phyloP scores from a whole-genome alignment of 2,888 invertebrate genomes.

The Epsilonema sp. region DNA sequence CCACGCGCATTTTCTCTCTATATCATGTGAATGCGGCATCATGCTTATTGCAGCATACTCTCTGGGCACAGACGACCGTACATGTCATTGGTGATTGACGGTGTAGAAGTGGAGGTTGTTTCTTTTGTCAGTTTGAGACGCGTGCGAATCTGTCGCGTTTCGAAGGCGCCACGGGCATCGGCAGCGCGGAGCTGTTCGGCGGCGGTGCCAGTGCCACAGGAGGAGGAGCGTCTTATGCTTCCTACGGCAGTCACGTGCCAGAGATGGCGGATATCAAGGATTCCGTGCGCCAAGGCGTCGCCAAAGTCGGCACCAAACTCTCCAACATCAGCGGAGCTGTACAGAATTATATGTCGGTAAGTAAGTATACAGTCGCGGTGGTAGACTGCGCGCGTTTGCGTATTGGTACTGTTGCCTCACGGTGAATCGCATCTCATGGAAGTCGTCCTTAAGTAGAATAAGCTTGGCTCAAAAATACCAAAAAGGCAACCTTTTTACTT shows the following conservation, averaged over 20 bases:
- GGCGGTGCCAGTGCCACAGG: conserved; percentile 25
- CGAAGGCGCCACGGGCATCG: conserved; percentile 81
- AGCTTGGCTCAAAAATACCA: too few species aligned
- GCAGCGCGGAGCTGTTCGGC: conserved; percentile 85
- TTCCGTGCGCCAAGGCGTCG: conserved; percentile 84
- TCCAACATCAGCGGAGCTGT: conserved; percentile 46
- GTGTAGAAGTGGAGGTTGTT: not conserved
- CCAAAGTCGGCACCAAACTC: conserved; percentile 85
- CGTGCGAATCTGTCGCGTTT: conserved; percentile 47
- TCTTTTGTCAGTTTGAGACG: conserved; percentile 30
- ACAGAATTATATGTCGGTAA: conserved; percentile 20
- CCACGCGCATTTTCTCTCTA: too few species aligned
- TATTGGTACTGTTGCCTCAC: too few species aligned
- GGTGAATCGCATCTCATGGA: too few species aligned
- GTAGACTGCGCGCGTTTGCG: too few species aligned
- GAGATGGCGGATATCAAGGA: conserved; percentile 92
- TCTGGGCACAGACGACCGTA: too few species aligned
- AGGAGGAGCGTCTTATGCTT: conserved; percentile 1
- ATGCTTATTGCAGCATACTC: too few species aligned
- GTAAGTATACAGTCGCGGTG: too few species aligned
- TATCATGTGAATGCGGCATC: too few species aligned
- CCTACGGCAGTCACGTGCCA: conserved; percentile 27
- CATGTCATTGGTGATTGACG: too few species aligned
- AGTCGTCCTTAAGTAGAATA: too few species aligned
- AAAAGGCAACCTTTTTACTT: too few species aligned